Conservation (phyloP, 2,888 invertebrate genomes). For the Hypomecis punctinalis region DNA sequence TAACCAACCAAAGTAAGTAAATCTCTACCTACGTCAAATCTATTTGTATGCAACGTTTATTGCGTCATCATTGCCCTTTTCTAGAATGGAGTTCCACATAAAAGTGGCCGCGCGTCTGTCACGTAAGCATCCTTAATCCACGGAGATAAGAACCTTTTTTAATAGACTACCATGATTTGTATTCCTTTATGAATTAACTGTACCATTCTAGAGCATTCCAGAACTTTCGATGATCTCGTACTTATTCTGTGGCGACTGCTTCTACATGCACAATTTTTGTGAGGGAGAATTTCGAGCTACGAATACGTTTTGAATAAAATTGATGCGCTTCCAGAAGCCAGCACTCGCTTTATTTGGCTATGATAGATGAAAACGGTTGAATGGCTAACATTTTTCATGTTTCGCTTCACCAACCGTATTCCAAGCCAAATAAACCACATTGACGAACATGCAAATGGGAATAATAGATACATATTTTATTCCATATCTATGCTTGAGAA, state of each 20-base stretch:
- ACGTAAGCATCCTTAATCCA: conserved; percentile 16
- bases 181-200: conserved; percentile 11
- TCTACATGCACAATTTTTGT: conserved; percentile 15
- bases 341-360: conserved; percentile 38
- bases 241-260: background rate
- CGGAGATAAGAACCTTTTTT: background rate
- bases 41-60: conserved; percentile 10
- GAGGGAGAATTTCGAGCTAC: conserved; percentile 29
- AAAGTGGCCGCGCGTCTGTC: conserved; percentile 6
- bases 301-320: conserved; percentile 41
- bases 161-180: conserved; percentile 6
- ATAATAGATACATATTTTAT: conserved; percentile 2
- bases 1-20: background rate
- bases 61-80: conserved; percentile 27
- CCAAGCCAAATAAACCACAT: conserved; percentile 21
- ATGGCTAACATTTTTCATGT: conserved; percentile 37
- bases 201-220: conserved; percentile 10
- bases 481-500: background rate
- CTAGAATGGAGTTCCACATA: conserved; percentile 14
- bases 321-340: conserved; percentile 39
- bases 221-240: no score
- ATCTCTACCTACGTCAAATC: conserved; percentile 1
- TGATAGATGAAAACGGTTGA: conserved; percentile 42
- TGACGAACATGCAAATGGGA: conserved; percentile 30
- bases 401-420: conserved; percentile 21